Evolutionary conservation across 1,140 invertebrate species (phyloP).

Genomic region (Leguminivora glycinivorella): DNA sequence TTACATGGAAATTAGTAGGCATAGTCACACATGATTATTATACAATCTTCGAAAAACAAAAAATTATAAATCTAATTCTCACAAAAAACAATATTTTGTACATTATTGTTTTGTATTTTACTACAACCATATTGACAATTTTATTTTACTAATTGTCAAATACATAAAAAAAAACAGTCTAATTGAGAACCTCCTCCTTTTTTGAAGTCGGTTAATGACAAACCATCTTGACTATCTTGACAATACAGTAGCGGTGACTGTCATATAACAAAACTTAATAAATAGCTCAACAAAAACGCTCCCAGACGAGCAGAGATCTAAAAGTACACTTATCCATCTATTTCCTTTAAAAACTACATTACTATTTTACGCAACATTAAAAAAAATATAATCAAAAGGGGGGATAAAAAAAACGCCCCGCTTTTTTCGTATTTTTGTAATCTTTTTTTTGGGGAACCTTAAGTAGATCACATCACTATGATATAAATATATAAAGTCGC

Average conservation of each 20-base stretch:
- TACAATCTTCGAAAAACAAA: no score
- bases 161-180: no score
- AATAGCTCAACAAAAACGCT: conserved; percentile 35
- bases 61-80: no score
- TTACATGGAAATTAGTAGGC: no score
- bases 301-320: conserved; percentile 46
- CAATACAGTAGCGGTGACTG: conserved; percentile 24
- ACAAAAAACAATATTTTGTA: no score
- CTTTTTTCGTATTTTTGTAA: conserved; percentile 29
- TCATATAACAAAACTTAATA: conserved; percentile 32
- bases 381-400: conserved; percentile 41
- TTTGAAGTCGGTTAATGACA: no score
- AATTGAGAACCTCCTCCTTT: no score
- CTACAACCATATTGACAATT: no score
- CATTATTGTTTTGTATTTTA: no score
- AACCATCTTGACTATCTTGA: no score
- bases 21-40: no score
- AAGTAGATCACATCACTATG: conserved; percentile 52
- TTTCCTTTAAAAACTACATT: conserved; percentile 47
- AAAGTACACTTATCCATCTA: conserved; percentile 54
- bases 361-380: conserved; percentile 45
- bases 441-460: conserved; percentile 40
- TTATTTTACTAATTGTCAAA: no score
- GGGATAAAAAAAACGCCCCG: conserved; percentile 34
- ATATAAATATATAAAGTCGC: conserved; percentile 51